phyloP scores from a whole-genome alignment of 2,113 vertebrate genomes.

The Hiodon tergisus region DNA sequence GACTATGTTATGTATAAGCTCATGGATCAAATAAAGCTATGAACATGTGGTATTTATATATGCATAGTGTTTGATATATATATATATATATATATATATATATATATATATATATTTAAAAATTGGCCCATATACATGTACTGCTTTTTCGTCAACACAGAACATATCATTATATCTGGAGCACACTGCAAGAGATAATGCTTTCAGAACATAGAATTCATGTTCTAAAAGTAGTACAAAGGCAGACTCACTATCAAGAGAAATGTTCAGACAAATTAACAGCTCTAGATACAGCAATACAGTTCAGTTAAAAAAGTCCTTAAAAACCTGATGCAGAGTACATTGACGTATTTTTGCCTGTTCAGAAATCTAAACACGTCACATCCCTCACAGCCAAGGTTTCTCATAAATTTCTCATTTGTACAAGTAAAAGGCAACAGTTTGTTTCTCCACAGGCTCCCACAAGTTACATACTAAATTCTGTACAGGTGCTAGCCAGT shows the following conservation, averaged over 20 bases:
- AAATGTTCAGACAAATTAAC: constrained; percentile 74
- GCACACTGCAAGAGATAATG: constrained; percentile 82
- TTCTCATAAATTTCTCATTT: constrained; percentile 97
- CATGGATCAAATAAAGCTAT: constrained; percentile 97
- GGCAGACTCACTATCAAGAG: constrained; percentile 83
- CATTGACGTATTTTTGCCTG: constrained; percentile 91
- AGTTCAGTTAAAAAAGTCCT: constrained; percentile 84
- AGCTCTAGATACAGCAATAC: constrained; percentile 77
- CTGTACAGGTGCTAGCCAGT: constrained; percentile 85
- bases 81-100: constrained; percentile 43
- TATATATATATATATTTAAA: constrained; percentile 46
- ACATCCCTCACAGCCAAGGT: constrained; percentile 89
- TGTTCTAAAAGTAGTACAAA: constrained; percentile 77
- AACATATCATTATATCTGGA: constrained; percentile 81
- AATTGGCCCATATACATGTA: constrained; percentile 93
- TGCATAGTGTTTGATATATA: constrained; percentile 98
- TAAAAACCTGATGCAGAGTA: constrained; percentile 98
- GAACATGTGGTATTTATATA: constrained; percentile 98
- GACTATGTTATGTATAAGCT: constrained; percentile 84
- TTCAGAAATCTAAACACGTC: constrained; percentile 95
- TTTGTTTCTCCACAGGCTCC: constrained; percentile 77
- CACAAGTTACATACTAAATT: constrained; percentile 86
- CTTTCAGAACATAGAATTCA: constrained; percentile 82
- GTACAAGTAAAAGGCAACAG: constrained; percentile 98
- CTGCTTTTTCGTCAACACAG: constrained; percentile 86